phyloP scores from a whole-genome alignment of 2,888 invertebrate species.

The Ernsta delagoae region DNA sequence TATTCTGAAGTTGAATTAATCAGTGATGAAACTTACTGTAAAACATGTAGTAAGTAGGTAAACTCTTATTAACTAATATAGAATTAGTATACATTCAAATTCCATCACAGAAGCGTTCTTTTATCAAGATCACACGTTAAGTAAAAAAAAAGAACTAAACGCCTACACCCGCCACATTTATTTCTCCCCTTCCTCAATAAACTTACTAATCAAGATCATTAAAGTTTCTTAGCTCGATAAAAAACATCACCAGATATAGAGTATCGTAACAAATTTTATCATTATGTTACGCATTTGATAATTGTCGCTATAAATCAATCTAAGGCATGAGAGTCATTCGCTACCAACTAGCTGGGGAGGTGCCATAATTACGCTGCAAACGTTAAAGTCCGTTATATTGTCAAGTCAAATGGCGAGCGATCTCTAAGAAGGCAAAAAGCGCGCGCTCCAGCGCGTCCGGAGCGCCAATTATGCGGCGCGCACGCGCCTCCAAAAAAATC shows the following conservation, averaged over 20 bases:
- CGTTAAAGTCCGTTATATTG: slow-evolving; percentile 39
- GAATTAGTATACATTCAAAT: too few relatives aligned
- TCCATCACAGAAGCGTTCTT: not conserved
- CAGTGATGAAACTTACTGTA: too few relatives aligned
- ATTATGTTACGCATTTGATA: slow-evolving; percentile 14
- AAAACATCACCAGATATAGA: slow-evolving; percentile 12
- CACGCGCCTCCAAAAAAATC: slow-evolving; percentile 82
- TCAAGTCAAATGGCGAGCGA: slow-evolving; percentile 39
- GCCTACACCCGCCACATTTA: not conserved
- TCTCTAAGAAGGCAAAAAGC: slow-evolving; percentile 54
- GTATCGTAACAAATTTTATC: slow-evolving; percentile 16
- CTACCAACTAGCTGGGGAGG: slow-evolving; percentile 26
- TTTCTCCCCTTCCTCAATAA: slow-evolving; percentile 5
- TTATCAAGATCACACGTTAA: not conserved
- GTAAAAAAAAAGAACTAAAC: not conserved
- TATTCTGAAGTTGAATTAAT: too few relatives aligned
- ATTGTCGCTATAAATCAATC: slow-evolving; percentile 22
- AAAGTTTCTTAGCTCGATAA: slow-evolving; percentile 3
- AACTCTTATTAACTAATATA: too few relatives aligned
- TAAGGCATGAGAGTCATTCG: slow-evolving; percentile 7
- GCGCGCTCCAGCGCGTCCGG: slow-evolving; percentile 60
- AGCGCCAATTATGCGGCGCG: slow-evolving; percentile 77
- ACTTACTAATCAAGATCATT: slow-evolving; percentile 4
- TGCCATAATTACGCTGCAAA: slow-evolving; percentile 29
- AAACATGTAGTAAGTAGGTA: too few relatives aligned